These are phyloP conservation scores for Geodia barretti DNA, from an alignment of 37 sponge, comb jelly and placozoan genomes.

Conservation along the genomic window DNA sequence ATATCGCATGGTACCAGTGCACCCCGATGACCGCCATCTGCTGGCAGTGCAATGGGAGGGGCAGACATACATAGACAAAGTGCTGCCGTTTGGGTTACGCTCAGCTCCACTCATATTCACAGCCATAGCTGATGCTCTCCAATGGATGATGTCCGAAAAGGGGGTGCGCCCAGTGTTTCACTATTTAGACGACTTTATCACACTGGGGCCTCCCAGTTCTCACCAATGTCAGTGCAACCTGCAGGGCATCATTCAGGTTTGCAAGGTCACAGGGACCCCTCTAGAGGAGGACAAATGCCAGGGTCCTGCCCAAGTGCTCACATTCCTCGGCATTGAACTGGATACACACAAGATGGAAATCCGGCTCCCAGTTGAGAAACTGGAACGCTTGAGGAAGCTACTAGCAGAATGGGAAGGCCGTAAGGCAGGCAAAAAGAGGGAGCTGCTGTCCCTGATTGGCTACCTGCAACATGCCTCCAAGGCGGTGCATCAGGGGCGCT, in stretches of 20 bases:
- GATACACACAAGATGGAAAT: background rate
- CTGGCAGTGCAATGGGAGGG: constrained; percentile 3
- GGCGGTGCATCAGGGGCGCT: background rate
- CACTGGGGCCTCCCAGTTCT: constrained; percentile 3
- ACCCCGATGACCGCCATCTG: constrained; percentile 6
- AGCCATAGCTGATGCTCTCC: constrained; percentile 4
- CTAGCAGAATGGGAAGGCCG: background rate
- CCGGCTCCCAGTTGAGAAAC: constrained; percentile 6
- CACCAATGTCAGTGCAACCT: background rate
- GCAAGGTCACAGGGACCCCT: background rate
- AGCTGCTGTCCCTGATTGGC: constrained; percentile 3
- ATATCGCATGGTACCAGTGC: background rate
- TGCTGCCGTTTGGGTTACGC: constrained; percentile 9
- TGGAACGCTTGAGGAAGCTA: background rate
- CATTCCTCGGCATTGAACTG: constrained; percentile 9
- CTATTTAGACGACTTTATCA: too few species aligned
- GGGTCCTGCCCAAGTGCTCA: background rate
- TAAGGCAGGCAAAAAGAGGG: too few species aligned
- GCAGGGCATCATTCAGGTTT: background rate
- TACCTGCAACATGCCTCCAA: constrained; percentile 7
- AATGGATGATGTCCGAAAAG: constrained; percentile 1
- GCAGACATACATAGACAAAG: constrained; percentile 6
- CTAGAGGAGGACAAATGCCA: background rate
- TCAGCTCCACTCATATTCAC: constrained; percentile 22
- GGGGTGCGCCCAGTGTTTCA: too few species aligned